Evolutionary conservation across 2,797 vertebrate species (phyloP), one percentile per base, ranked within the genome.

Genomic region (Amazona finschi): DNA sequence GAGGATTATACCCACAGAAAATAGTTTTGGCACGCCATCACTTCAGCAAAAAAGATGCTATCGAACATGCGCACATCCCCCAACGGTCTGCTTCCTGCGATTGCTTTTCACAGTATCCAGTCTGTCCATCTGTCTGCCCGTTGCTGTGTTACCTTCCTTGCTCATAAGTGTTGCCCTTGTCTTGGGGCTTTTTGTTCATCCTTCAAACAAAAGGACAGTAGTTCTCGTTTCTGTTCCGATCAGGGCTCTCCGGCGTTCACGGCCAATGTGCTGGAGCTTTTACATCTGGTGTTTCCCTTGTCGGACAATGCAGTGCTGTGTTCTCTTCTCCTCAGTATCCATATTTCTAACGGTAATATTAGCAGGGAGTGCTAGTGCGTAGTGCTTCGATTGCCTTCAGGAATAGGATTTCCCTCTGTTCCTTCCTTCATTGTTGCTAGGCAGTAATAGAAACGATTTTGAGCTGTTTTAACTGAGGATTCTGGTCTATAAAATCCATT

Each of bases 11-110:
- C 96, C 95, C 98, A 92, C 90, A 94, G 97, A 96, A 96, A 97
- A 96, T 95, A 98, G 96, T 98, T 97, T 97, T 96, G 98, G 93
- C 97, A 97, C 97, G 97, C 98, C 98, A 98, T 98, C 98, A 87
- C 97, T 98, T 97, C 97, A 97, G 97, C 96, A 94, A 55, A 93
- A 97, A 88, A 95, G 97, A 96, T 97, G 97, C 96, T 96, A 67
- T 95, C 17, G 94, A 96, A 96, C 98, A 97, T 97, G 97, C 96
- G 96, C 97, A 97, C 96, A 97, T 98, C 97, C 97, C 95, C 97
- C 97, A 93, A 5, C 93, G 96, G 96, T 91, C 94, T 96, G 97
- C 97, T 96, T 72, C 90, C 94, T 93, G 95, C 92, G 94, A 79
- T 87, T 95, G 96, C 97, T 96, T 90, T 95, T 85, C 97, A 83